Conservation (phyloP, 2,113 vertebrate species). For the Crotophaga sulcirostris region DNA sequence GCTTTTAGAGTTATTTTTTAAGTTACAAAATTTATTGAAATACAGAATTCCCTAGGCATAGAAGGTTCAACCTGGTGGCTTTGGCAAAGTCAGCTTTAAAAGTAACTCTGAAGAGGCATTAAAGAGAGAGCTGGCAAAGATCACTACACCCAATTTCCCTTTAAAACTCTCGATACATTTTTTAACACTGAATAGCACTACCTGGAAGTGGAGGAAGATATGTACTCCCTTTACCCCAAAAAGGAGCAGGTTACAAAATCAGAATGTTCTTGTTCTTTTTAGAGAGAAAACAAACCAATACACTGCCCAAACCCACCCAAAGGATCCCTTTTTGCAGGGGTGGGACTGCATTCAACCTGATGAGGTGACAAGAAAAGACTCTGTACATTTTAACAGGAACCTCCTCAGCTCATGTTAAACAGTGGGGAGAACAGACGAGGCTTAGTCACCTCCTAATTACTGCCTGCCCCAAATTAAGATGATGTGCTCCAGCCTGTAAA, state of each 20-base stretch:
- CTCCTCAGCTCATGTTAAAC: neutral
- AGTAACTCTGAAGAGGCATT: neutral
- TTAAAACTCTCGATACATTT: neutral
- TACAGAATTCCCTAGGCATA: neutral
- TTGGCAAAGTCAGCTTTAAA: neutral
- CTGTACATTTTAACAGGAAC: neutral
- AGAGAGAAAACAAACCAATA: neutral
- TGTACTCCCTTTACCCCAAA: neutral
- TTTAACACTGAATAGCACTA: neutral
- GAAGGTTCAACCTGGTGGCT: neutral
- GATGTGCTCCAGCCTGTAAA: neutral
- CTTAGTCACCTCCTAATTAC: neutral
- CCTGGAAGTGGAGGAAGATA: neutral
- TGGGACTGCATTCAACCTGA: neutral
- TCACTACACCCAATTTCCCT: neutral
- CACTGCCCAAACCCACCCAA: neutral
- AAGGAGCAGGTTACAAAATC: rapidly evolving
- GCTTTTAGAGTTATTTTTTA: neutral
- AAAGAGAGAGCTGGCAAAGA: neutral
- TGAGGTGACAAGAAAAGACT: neutral
- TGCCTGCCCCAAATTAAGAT: neutral
- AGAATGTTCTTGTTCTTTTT: neutral
- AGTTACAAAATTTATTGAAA: neutral
- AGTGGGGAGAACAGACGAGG: neutral
- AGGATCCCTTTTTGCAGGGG: neutral